phyloP scores from a whole-genome alignment of 1,140 invertebrate species.

The Hycleus phaleratus region DNA sequence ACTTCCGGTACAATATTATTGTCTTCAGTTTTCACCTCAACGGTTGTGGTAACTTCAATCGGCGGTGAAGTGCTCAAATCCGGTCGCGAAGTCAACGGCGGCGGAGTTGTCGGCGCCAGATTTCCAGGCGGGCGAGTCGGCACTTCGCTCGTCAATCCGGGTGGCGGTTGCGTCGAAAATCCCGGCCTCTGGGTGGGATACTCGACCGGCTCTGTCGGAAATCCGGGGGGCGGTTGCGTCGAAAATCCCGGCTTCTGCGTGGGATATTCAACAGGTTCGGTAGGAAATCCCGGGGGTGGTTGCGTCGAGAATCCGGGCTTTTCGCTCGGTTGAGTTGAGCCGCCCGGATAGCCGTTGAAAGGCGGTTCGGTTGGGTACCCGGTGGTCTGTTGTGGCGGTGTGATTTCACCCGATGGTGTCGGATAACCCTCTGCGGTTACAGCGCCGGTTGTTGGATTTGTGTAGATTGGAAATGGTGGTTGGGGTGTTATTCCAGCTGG shows the following conservation, averaged over 20 bases:
- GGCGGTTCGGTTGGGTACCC: constrained; percentile 24
- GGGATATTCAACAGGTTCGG: constrained; percentile 12
- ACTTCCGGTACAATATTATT: constrained; percentile 16
- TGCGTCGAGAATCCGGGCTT: constrained; percentile 2
- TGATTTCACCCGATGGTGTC: constrained; percentile 26
- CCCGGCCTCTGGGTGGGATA: constrained; percentile 15
- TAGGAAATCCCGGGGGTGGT: constrained; percentile 21
- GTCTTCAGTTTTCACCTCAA: neutral
- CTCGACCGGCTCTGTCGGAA: constrained; percentile 17
- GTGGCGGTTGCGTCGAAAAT: constrained; percentile 15
- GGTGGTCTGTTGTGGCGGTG: constrained; percentile 5
- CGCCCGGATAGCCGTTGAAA: constrained; percentile 12
- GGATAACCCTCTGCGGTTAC: constrained; percentile 31
- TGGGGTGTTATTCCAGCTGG: constrained; percentile 40
- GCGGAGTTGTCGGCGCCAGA: neutral
- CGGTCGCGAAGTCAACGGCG: neutral
- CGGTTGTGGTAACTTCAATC: neutral
- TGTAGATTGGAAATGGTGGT: constrained; percentile 41
- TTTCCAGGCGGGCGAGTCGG: neutral
- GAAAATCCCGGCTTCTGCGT: constrained; percentile 3
- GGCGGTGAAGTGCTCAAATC: neutral
- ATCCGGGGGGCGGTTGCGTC: constrained; percentile 14
- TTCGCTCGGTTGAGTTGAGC: neutral
- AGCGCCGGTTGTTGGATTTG: constrained; percentile 27
- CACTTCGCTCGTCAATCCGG: neutral